phyloP scores from a whole-genome alignment of 2,888 invertebrate genomes.

The Homarus gammarus region DNA sequence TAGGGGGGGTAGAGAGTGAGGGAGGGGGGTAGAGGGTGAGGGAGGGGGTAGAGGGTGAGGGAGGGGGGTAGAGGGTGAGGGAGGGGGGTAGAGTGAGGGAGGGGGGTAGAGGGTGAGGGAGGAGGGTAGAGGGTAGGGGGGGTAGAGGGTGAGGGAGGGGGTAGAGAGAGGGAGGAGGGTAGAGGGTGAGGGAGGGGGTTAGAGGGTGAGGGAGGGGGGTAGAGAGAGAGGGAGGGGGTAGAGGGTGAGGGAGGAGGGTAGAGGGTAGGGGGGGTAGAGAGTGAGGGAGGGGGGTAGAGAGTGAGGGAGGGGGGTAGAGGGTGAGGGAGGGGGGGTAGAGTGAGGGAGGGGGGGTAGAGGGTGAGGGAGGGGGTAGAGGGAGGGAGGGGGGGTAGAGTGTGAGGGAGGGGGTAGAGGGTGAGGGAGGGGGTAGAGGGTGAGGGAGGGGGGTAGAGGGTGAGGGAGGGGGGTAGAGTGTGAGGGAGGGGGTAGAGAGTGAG shows the following conservation, averaged over 20 bases:
- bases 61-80: not conserved
- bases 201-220: not conserved
- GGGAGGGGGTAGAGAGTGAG: not conserved
- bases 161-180: too few species aligned
- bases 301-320: too few species aligned
- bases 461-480: too few species aligned
- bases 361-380: not conserved
- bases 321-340: not conserved
- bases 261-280: not conserved
- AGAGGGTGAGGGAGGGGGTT: not conserved
- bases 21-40: not conserved
- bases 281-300: not conserved
- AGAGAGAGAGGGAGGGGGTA: not conserved
- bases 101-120: not conserved
- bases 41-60: not conserved
- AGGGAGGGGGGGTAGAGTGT: not conserved
- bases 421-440: too few species aligned
- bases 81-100: not conserved
- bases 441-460: not conserved
- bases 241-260: constrained; percentile 19
- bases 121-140: not conserved
- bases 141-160: not conserved
- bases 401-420: not conserved
- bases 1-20: not conserved
- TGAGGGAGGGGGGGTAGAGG: too few species aligned